These are phyloP conservation scores for Glaucopsyche alexis DNA, from an alignment of 2,888 invertebrate genomes.

Conservation along the genomic window DNA sequence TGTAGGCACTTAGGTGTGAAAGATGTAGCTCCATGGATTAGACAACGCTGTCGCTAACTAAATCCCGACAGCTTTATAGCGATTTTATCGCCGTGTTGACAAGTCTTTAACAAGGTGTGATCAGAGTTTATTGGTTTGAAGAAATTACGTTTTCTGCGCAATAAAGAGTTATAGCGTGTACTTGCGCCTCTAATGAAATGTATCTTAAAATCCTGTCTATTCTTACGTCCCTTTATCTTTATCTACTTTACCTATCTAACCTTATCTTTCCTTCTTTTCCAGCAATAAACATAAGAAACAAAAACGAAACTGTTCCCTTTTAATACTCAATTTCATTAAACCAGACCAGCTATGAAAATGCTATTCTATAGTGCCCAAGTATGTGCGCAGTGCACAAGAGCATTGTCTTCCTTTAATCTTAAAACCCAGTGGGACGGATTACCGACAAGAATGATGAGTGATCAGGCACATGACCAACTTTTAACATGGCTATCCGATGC, in stretches of 20 bases:
- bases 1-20: too few relatives aligned
- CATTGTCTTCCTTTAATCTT: too few relatives aligned
- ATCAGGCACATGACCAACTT: too few relatives aligned
- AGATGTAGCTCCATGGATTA: neutral
- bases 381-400: too few relatives aligned
- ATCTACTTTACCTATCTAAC: neutral
- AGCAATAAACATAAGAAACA: neutral
- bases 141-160: constrained; percentile 1
- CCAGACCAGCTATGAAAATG: too few relatives aligned
- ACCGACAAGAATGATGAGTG: too few relatives aligned
- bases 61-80: constrained; percentile 42
- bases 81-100: constrained; percentile 48
- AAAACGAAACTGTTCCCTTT: too few relatives aligned
- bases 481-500: too few relatives aligned
- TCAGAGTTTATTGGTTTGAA: constrained; percentile 31
- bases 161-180: constrained; percentile 10
- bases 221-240: neutral
- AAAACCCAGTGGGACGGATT: too few relatives aligned
- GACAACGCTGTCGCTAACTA: constrained; percentile 24
- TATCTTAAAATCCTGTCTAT: neutral
- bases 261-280: neutral
- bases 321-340: too few relatives aligned
- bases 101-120: constrained; percentile 39
- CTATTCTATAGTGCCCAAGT: too few relatives aligned
- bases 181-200: constrained; percentile 1